phyloP scores from a whole-genome alignment of 2,888 invertebrate species.

The Cheilosia variabilis region DNA sequence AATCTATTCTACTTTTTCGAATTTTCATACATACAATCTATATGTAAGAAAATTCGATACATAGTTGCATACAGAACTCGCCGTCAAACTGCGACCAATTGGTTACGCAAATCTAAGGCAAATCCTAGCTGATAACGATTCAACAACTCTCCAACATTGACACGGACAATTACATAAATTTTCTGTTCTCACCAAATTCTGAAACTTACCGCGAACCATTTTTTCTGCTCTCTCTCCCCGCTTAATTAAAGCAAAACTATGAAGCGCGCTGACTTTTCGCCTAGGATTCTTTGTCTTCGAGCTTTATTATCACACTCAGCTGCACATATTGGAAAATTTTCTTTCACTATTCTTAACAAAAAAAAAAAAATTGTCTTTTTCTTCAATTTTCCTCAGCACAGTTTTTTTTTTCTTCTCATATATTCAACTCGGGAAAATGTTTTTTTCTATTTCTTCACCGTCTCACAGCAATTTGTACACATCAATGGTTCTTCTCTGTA shows the following conservation, averaged over 20 bases:
- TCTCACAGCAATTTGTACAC: slow-evolving; percentile 65
- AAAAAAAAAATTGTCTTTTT: not conserved
- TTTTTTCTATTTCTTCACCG: slow-evolving; percentile 58
- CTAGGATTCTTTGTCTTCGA: not conserved
- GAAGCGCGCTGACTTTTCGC: slow-evolving; percentile 3
- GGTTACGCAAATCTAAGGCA: not conserved
- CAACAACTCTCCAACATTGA: not conserved
- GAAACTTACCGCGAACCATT: slow-evolving; percentile 72
- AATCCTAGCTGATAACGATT: not conserved
- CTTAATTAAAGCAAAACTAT: slow-evolving; percentile 13
- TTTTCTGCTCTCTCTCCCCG: slow-evolving; percentile 36
- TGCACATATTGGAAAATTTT: slow-evolving; percentile 21
- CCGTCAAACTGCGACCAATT: slow-evolving; percentile 7
- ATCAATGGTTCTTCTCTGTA: slow-evolving; percentile 57
- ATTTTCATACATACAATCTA: slow-evolving; percentile 36
- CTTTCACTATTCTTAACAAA: slow-evolving; percentile 30
- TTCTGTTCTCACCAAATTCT: slow-evolving; percentile 2
- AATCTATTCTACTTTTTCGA: slow-evolving; percentile 48
- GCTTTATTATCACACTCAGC: slow-evolving; percentile 41
- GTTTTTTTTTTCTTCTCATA: slow-evolving; percentile 33
- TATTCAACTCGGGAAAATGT: slow-evolving; percentile 31
- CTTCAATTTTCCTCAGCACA: slow-evolving; percentile 7
- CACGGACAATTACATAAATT: slow-evolving; percentile 65
- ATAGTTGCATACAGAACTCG: slow-evolving; percentile 33
- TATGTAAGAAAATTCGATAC: slow-evolving; percentile 29